These are phyloP conservation scores for Lysandra coridon DNA, from an alignment of 2,888 invertebrate species.

Conservation along the genomic window DNA sequence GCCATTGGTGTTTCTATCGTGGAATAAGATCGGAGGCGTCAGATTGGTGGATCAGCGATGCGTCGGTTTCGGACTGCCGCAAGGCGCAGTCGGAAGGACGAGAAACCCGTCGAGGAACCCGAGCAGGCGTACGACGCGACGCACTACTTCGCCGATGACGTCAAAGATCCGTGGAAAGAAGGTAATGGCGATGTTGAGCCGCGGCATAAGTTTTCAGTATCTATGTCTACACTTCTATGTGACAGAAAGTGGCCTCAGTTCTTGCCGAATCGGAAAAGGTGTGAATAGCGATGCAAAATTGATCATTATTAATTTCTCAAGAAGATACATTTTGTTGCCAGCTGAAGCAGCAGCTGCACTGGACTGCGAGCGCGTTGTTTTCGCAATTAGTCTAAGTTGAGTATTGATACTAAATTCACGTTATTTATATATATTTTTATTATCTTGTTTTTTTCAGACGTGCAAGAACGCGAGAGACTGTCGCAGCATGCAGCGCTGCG, in stretches of 20 bases:
- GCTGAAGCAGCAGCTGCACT: too few relatives aligned
- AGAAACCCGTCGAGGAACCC: constrained; percentile 46
- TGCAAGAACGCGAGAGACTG: constrained; percentile 86
- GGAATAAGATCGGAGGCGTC: constrained; percentile 24
- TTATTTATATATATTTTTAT: not conserved
- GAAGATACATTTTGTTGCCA: too few relatives aligned
- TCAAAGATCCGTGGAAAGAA: constrained; percentile 75
- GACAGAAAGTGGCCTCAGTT: not conserved
- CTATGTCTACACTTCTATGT: not conserved
- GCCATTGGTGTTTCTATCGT: not conserved
- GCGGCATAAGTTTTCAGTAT: not conserved
- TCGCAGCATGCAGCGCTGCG: constrained; percentile 88
- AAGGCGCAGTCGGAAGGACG: constrained; percentile 40
- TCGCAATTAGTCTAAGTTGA: too few relatives aligned
- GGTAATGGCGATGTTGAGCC: constrained; percentile 45
- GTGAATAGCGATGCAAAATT: too few relatives aligned
- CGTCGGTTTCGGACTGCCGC: constrained; percentile 50
- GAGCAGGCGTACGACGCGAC: constrained; percentile 85
- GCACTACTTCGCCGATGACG: constrained; percentile 86
- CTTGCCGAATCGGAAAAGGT: not conserved
- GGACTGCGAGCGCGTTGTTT: too few relatives aligned
- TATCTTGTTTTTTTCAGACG: constrained; percentile 70
- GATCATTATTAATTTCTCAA: too few relatives aligned
- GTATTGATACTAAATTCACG: not conserved
- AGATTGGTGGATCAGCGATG: constrained; percentile 40